Evolutionary conservation across 2,888 invertebrate genomes (phyloP).

Genomic region (Cremastinae sp.): DNA sequence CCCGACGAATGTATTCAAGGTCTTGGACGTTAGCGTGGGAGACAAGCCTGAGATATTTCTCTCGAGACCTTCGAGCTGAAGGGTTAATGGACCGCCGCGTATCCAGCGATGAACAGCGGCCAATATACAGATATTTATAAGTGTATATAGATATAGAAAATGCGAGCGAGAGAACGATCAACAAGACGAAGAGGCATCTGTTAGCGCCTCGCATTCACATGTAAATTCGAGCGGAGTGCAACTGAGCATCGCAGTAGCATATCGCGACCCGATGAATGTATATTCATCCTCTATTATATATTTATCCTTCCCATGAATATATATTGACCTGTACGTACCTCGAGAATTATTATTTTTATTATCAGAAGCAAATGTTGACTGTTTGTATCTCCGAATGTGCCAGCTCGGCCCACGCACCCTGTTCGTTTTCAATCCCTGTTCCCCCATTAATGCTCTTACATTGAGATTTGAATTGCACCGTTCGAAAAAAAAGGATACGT

Average conservation of each 20-base stretch:
- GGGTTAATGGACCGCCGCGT: slow-evolving; percentile 59
- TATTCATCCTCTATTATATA: slow-evolving; percentile 51
- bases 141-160: slow-evolving; percentile 22
- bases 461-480: background rate
- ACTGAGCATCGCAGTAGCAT: slow-evolving; percentile 53
- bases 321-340: slow-evolving; percentile 12
- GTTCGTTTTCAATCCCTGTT: slow-evolving; percentile 29
- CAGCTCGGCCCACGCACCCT: slow-evolving; percentile 51
- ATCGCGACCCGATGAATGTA: slow-evolving; percentile 55
- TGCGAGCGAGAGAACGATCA: slow-evolving; percentile 15
- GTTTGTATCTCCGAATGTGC: slow-evolving; percentile 42
- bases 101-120: slow-evolving; percentile 45
- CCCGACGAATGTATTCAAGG: slow-evolving; percentile 50
- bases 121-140: slow-evolving; percentile 15
- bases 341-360: slow-evolving; percentile 15
- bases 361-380: slow-evolving; percentile 19
- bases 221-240: slow-evolving; percentile 72
- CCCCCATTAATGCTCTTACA: slow-evolving; percentile 4
- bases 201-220: slow-evolving; percentile 77
- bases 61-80: slow-evolving; percentile 51
- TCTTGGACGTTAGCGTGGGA: slow-evolving; percentile 55
- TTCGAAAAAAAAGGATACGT: background rate
- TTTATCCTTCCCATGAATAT: slow-evolving; percentile 12
- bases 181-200: slow-evolving; percentile 71
- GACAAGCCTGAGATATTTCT: slow-evolving; percentile 51